phyloP scores from a whole-genome alignment of 2,797 vertebrate genomes.

The Gallinago nigripennis region DNA sequence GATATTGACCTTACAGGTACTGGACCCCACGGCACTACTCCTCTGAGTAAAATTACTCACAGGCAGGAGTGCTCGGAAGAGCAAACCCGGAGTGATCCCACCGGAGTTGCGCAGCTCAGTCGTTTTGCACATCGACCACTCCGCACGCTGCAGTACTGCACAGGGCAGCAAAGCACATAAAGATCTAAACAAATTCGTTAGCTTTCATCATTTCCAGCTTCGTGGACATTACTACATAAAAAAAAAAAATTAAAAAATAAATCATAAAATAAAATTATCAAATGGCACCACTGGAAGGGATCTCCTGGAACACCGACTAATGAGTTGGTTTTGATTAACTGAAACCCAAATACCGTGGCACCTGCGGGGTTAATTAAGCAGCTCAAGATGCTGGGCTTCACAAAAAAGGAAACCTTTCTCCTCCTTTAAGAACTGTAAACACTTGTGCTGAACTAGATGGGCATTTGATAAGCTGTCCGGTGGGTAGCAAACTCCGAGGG shows the following conservation, averaged over 20 bases:
- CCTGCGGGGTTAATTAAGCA: conserved; percentile 74
- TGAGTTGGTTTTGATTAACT: neutral
- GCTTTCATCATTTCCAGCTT: neutral
- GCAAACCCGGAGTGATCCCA: neutral
- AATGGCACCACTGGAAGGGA: neutral
- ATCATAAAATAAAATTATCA: neutral
- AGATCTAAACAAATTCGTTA: neutral
- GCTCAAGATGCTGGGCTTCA: conserved; percentile 50
- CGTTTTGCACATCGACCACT: neutral
- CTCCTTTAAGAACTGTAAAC: conserved; percentile 65
- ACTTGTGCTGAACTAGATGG: conserved; percentile 65
- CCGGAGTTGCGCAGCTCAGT: neutral
- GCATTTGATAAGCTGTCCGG: conserved; percentile 69
- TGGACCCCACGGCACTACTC: neutral
- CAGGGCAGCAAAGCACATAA: neutral
- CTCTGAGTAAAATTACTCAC: neutral
- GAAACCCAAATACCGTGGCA: neutral
- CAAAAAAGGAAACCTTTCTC: conserved; percentile 46
- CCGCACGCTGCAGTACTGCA: neutral
- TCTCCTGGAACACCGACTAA: neutral
- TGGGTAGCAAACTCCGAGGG: conserved; percentile 62
- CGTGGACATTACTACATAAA: neutral
- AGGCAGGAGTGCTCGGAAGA: neutral
- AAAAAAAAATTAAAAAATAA: no score
- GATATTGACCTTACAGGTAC: neutral